phyloP scores from a whole-genome alignment of 2,888 invertebrate species.

The Limnephilus marmoratus region DNA sequence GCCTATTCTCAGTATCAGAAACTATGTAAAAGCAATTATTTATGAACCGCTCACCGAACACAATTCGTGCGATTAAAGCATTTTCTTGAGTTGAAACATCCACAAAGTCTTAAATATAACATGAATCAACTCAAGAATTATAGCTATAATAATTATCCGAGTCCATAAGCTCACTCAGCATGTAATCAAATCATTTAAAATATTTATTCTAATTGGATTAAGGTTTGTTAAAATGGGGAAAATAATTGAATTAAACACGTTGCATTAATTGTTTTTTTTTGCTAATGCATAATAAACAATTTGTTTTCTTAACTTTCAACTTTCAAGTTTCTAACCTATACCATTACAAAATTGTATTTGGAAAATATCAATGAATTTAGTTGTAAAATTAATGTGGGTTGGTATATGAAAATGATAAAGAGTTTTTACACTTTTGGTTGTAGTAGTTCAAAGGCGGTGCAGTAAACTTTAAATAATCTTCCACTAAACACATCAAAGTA shows the following conservation, averaged over 20 bases:
- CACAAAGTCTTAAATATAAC: not conserved
- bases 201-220: not conserved
- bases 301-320: not conserved
- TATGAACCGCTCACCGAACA: not conserved
- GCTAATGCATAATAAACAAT: not conserved
- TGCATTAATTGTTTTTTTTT: not conserved
- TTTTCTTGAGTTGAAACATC: not conserved
- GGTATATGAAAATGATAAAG: constrained; percentile 26
- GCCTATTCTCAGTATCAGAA: constrained; percentile 38
- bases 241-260: not conserved
- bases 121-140: not conserved
- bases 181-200: not conserved
- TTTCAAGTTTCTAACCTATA: not conserved
- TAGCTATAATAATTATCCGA: not conserved
- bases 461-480: constrained; percentile 54
- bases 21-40: not conserved
- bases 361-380: not conserved
- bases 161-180: not conserved
- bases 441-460: constrained; percentile 56
- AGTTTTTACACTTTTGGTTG: constrained; percentile 41
- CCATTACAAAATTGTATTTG: not conserved
- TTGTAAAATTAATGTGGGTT: not conserved
- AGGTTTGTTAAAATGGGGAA: not conserved
- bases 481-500: constrained; percentile 66
- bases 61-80: not conserved